Base-by-base conservation (phyloP, 2,113 vertebrate genomes). In the Pterophyllum scalare region DNA sequence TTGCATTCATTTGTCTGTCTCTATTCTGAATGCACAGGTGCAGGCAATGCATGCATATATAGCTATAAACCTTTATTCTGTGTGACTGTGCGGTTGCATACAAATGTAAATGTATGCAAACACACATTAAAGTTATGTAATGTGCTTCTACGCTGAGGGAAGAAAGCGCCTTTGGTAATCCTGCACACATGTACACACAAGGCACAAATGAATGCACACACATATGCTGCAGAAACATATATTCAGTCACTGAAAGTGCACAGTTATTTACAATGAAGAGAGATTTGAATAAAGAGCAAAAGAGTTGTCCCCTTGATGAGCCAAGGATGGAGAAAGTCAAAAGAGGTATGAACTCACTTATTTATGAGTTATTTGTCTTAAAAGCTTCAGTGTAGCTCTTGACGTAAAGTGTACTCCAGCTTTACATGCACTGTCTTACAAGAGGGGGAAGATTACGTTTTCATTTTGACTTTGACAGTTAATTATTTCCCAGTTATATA, bases 111-210 rank as follows among this genome's bases (percentile, higher is more conserved):
- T 59, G n/a, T 72, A 70, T 33, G 33, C 33, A 33, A 33, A 33
- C 33, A 7, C 35, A 38, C 35, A 38, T 38, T 38, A 38, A 38
- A 38, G 74, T 91, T 87, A 92, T 28, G 77, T 90, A 90, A 90
- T 83, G 17, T 60, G 86, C 59, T 76, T 77, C 15, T 56, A 86
- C 24, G 15, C 74, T 56, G 38, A 84, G 52, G 40, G 20, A 54
- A 88, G 60, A 88, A 87, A 88, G 28, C 20, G 79, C 87, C 33
- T 79, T 49, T 75, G 82, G 82, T 80, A 67, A 84, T 82, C 35
- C 49, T 28, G 6, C 13, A 10, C 76, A 17, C 75, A 26, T 40
- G 31, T 56, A 75, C 62, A 58, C 54, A 67, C 35, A 59, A 24
- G 19, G 14, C 59, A 75, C 59, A 88, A 80, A 82, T 72, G 43